Percentiles rank a stretch among this genome's conserved stretches.
Evolutionary conservation across 2,797 vertebrate genomes (phyloP).

Genomic region (Enteromius argenteus): DNA sequence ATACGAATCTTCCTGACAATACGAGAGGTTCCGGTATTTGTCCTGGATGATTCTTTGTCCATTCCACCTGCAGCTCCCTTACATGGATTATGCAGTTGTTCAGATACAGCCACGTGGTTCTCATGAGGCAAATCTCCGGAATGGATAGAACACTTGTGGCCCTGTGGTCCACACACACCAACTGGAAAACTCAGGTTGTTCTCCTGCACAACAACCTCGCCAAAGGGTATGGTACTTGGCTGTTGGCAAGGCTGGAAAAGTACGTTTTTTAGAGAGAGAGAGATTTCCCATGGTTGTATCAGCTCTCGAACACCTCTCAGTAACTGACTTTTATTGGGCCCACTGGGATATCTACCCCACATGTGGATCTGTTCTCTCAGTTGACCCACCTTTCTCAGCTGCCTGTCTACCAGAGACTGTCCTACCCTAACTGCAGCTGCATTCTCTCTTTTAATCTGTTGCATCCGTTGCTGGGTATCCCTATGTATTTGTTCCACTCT

Average conservation of each 20-base stretch:
- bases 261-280: conserved; percentile 77
- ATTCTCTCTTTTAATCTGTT: conserved; percentile 79
- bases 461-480: conserved; percentile 70
- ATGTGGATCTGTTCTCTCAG: conserved; percentile 76
- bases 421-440: conserved; percentile 71
- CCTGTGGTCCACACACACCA: conserved; percentile 76
- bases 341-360: conserved; percentile 71
- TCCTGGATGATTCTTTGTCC: conserved; percentile 57
- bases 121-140: conserved; percentile 70
- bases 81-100: conserved; percentile 69
- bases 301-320: conserved; percentile 72
- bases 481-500: conserved; percentile 75
- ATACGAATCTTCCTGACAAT: conserved; percentile 74
- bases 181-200: conserved; percentile 77
- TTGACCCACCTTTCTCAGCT: conserved; percentile 73
- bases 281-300: conserved; percentile 80
- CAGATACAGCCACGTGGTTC: conserved; percentile 70
- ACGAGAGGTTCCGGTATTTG: conserved; percentile 66
- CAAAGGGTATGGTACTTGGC: conserved; percentile 66
- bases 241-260: conserved; percentile 64
- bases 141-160: conserved; percentile 78
- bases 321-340: conserved; percentile 72
- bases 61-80: conserved; percentile 57
- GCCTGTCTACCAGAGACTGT: conserved; percentile 75
- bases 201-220: conserved; percentile 73